A percentile compares a stretch with the other conserved stretches of the same genome.
phyloP scores from a whole-genome alignment of 1,140 invertebrate species.

The Pygmarrhopalites habei region DNA sequence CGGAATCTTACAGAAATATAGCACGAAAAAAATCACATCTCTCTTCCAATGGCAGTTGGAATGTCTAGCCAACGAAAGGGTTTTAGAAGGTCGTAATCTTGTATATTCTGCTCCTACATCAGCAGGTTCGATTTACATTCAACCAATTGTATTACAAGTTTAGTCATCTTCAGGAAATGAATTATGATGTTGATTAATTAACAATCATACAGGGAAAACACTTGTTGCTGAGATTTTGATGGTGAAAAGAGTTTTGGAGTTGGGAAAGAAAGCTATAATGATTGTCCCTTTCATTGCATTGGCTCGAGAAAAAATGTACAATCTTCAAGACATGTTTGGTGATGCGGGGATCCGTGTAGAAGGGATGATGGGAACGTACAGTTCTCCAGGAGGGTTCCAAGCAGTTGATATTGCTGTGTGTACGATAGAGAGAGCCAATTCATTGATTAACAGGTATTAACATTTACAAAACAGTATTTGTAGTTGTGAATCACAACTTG shows the following conservation, averaged over 20 bases:
- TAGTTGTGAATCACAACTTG: too few relatives aligned
- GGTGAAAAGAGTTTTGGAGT: conserved; percentile 80
- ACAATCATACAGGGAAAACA: conserved; percentile 87
- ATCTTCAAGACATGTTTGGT: conserved; percentile 58
- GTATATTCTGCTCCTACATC: conserved; percentile 95
- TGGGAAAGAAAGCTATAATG: conserved; percentile 82
- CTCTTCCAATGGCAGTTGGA: conserved; percentile 92
- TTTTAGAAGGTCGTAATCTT: conserved; percentile 70
- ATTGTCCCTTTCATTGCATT: conserved; percentile 95
- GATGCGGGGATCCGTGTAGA: conserved; percentile 78
- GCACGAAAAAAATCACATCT: conserved; percentile 56
- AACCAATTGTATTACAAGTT: too few relatives aligned
- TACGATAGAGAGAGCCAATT: conserved; percentile 97
- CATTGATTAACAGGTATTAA: conserved; percentile 76
- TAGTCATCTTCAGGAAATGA: too few relatives aligned
- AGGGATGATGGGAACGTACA: conserved; percentile 87
- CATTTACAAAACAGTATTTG: too few relatives aligned
- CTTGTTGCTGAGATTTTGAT: conserved; percentile 90
- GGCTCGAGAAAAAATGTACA: conserved; percentile 70
- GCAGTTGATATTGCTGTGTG: conserved; percentile 85
- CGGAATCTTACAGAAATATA: not conserved
- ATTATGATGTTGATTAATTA: too few relatives aligned
- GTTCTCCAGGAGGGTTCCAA: conserved; percentile 78
- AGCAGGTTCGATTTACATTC: too few relatives aligned
- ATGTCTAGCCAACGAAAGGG: conserved; percentile 57